Evolutionary conservation across 2,113 vertebrate genomes (phyloP).

Genomic region (Lucifuga dentata): DNA sequence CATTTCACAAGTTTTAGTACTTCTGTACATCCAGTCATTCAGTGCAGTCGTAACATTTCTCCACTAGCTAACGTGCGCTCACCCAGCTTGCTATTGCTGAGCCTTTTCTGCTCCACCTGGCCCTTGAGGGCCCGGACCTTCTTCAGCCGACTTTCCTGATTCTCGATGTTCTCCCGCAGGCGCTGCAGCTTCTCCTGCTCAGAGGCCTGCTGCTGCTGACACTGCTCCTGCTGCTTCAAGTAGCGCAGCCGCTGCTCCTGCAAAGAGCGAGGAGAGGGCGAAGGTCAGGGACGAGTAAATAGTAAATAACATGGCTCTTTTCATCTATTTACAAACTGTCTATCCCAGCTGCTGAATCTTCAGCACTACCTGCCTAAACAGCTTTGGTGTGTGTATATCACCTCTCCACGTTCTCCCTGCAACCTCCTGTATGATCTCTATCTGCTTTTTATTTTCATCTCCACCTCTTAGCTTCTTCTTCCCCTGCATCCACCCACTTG

Average conservation of each 20-base stretch:
- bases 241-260: slow-evolving; percentile 94
- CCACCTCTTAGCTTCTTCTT: slow-evolving; percentile 19
- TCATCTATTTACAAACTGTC: no score
- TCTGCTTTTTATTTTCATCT: slow-evolving; percentile 54
- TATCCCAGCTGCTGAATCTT: no score
- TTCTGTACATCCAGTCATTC: neutral
- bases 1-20: no score
- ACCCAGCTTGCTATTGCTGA: slow-evolving; percentile 96
- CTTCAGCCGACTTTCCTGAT: slow-evolving; percentile 94
- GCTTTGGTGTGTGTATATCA: neutral
- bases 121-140: slow-evolving; percentile 95
- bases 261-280: neutral
- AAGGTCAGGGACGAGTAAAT: neutral
- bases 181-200: slow-evolving; percentile 95
- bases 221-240: slow-evolving; percentile 94
- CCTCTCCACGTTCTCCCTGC: neutral
- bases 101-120: slow-evolving; percentile 96
- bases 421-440: slow-evolving; percentile 39
- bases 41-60: neutral
- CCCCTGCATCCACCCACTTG: slow-evolving; percentile 1
- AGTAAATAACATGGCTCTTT: no score
- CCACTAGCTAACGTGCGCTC: slow-evolving; percentile 41
- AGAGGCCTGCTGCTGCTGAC: slow-evolving; percentile 90
- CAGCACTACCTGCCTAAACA: slow-evolving; percentile 1
- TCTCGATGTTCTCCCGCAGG: slow-evolving; percentile 92